These are phyloP conservation scores for Polydrusus cervinus DNA, from an alignment of 2,888 invertebrate genomes.

Conservation along the genomic window DNA sequence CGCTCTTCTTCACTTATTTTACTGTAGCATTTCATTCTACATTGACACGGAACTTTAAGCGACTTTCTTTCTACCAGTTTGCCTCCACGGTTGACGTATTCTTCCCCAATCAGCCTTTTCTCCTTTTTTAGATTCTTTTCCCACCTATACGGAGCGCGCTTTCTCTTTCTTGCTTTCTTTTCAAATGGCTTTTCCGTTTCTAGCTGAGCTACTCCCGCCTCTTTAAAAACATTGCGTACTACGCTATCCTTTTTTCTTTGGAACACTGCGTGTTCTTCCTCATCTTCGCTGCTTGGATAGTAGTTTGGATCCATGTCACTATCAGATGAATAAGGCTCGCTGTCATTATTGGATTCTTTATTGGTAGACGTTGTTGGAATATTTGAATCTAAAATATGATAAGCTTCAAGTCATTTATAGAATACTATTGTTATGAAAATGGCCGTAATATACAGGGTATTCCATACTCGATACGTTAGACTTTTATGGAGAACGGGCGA, in stretches of 20 bases:
- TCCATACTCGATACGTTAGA: too few relatives aligned
- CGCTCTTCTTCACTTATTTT: constrained; percentile 2
- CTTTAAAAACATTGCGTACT: constrained; percentile 1
- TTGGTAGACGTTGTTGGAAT: not conserved
- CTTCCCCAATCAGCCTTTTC: constrained; percentile 1
- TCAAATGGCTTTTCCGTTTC: constrained; percentile 1
- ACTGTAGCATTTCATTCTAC: constrained; percentile 9
- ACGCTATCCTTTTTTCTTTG: constrained; percentile 1
- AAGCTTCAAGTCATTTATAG: constrained; percentile 1
- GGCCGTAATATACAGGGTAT: not conserved
- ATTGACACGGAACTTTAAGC: constrained; percentile 1
- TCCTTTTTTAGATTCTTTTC: not conserved
- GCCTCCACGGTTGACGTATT: constrained; percentile 1
- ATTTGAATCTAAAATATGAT: not conserved
- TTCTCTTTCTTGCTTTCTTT: constrained; percentile 1
- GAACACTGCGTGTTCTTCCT: not conserved
- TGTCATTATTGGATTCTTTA: not conserved
- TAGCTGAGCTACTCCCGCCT: constrained; percentile 1
- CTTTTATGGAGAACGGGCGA: too few relatives aligned
- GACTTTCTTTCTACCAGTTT: constrained; percentile 1
- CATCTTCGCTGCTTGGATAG: constrained; percentile 1
- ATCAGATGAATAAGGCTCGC: constrained; percentile 1
- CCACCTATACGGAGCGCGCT: constrained; percentile 1
- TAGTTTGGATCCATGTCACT: constrained; percentile 1
- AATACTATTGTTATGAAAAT: not conserved